These are phyloP conservation scores for Neoaliturus tenellus DNA, from an alignment of 2,888 invertebrate species.

Conservation along the genomic window DNA sequence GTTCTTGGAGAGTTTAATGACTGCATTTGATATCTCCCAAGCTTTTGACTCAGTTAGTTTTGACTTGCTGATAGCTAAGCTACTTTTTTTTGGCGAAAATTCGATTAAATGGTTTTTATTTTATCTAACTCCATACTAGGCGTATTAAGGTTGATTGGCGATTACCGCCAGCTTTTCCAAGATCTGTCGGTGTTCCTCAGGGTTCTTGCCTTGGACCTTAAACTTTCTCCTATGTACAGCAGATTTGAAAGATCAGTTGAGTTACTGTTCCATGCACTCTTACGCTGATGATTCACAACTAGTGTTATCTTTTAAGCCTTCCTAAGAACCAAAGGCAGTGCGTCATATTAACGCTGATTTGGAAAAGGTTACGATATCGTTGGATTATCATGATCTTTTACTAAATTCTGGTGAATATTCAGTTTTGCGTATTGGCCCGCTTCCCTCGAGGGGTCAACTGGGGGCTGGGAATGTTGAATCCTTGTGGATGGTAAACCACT, in stretches of 20 bases:
- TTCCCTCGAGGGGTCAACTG: neutral
- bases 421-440: neutral
- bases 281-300: neutral
- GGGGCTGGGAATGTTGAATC: too few species aligned
- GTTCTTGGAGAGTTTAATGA: too few species aligned
- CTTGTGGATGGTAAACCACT: too few species aligned
- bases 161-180: neutral
- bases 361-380: neutral
- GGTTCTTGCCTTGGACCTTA: neutral
- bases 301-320: neutral
- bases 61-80: too few species aligned
- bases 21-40: too few species aligned
- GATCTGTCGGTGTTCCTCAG: constrained; percentile 9
- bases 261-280: neutral
- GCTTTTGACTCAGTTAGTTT: too few species aligned
- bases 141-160: too few species aligned
- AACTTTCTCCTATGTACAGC: neutral
- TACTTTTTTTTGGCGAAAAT: too few species aligned
- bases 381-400: neutral
- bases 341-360: neutral
- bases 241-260: constrained; percentile 21
- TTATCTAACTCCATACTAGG: too few species aligned
- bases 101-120: too few species aligned
- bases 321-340: neutral
- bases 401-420: neutral